Conservation (phyloP, 2,113 vertebrate species). For the Seriola quinqueradiata region DNA sequence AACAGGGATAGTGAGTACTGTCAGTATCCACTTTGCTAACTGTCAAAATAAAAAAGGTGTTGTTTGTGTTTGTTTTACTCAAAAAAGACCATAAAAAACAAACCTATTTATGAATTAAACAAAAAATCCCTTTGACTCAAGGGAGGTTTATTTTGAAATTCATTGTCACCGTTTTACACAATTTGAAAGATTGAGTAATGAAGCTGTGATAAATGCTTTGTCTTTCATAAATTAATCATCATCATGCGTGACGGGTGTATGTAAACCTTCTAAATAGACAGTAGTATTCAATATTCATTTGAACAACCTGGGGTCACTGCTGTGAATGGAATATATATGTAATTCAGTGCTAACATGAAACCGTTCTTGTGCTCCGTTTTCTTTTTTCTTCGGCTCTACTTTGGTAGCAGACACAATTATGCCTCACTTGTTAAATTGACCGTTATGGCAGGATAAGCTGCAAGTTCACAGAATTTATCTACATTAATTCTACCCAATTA, state of each 20-base stretch:
- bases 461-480: slow-evolving; percentile 55
- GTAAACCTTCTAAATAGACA: slow-evolving; percentile 27
- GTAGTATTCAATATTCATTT: slow-evolving; percentile 28
- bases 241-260: not conserved
- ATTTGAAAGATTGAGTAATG: slow-evolving; percentile 17
- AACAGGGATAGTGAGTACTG: not conserved
- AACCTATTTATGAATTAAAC: not conserved
- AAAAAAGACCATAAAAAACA: not conserved
- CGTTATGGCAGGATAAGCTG: slow-evolving; percentile 50
- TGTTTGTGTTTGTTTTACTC: not conserved
- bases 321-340: slow-evolving; percentile 26
- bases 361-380: not conserved
- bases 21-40: not conserved
- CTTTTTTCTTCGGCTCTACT: slow-evolving; percentile 31
- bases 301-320: slow-evolving; percentile 24
- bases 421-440: slow-evolving; percentile 63
- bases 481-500: slow-evolving; percentile 68
- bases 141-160: slow-evolving; percentile 13
- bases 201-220: slow-evolving; percentile 23
- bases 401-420: slow-evolving; percentile 44
- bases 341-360: slow-evolving; percentile 43
- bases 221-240: slow-evolving; percentile 42
- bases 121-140: not conserved
- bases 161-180: not conserved
- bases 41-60: not conserved